These are phyloP conservation scores for Polypterus bichir DNA, from an alignment of 2,113 vertebrate genomes.

Conservation along the genomic window DNA sequence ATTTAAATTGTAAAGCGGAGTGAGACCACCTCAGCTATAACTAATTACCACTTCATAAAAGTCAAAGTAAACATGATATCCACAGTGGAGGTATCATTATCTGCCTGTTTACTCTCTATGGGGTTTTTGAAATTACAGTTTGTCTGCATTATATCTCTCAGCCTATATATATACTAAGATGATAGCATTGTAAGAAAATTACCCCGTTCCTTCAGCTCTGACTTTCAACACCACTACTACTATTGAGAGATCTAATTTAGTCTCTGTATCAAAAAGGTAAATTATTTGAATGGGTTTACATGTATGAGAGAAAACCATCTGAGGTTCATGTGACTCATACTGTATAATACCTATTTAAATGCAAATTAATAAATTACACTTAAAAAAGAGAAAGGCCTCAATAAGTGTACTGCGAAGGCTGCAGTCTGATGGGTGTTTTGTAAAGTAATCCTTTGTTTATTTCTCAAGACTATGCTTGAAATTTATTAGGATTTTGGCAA, in stretches of 20 bases:
- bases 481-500: no score
- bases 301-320: neutral
- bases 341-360: neutral
- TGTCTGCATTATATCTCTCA: slow-evolving; percentile 21
- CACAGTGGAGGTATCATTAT: slow-evolving; percentile 24
- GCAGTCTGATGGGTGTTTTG: no score
- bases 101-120: slow-evolving; percentile 21
- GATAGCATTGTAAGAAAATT: slow-evolving; percentile 11
- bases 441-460: no score
- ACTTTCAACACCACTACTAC: neutral
- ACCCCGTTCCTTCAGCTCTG: slow-evolving; percentile 9
- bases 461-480: no score
- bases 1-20: slow-evolving; percentile 44
- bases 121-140: slow-evolving; percentile 23
- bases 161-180: slow-evolving; percentile 11
- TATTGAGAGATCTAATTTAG: slow-evolving; percentile 1
- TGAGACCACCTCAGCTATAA: slow-evolving; percentile 40
- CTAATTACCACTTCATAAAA: slow-evolving; percentile 50
- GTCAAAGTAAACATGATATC: slow-evolving; percentile 30
- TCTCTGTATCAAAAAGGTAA: neutral
- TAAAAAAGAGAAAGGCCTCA: no score
- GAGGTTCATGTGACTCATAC: no score
- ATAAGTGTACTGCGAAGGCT: no score
- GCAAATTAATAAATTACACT: slow-evolving; percentile 4
- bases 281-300: slow-evolving; percentile 6